Evolutionary conservation across 37 sponge, comb jelly and placozoan genomes (phyloP), one percentile per base, ranked within the genome.

Genomic region (Spongilla lacustris): DNA sequence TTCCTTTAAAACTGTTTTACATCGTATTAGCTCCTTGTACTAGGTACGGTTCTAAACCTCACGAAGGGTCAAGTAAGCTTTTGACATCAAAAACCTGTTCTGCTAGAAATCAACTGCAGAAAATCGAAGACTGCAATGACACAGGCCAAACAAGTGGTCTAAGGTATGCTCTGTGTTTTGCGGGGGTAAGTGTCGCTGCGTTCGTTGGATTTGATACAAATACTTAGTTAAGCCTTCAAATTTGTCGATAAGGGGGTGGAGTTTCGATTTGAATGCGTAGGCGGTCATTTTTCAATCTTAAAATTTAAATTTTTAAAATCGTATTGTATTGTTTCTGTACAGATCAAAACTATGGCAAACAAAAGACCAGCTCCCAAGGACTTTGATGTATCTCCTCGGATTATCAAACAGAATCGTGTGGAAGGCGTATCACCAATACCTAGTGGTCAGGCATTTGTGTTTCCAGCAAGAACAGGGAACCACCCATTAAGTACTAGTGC

Each of bases 291-390:
- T 4, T 32, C 35, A 33, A 28, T 74, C 31, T n/a, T n/a, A n/a
- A n/a, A n/a, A n/a, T n/a, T n/a, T n/a, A n/a, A n/a, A n/a, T n/a
- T n/a, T n/a, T n/a, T n/a, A n/a, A n/a, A 12, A 9, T 32, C 10
- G 41, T 50, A 22, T 26, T 24, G 4, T 21, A 14, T 49, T 27
- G 48, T 77, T 6, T 37, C 50, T 10, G 12, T 2, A 31, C 25
- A 26, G 26, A 33, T 46, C 30, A 27, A 9, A 68, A 80, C 4
- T 35, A 79, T 87, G 80, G 87, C 66, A 58, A 80, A 73, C 33
- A 87, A 87, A 33, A 73, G 87, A 21, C 30, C 87, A 31, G 38
- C 67, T 23, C 33, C 80, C 9, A 74, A 73, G 35, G 87, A 87
- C 23, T 80, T 87, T 35, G 81, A 80, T 9, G 46, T 19, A 2